These are phyloP conservation scores for Gymnothorax javanicus DNA, from an alignment of 2,797 vertebrate species.

Conservation along the genomic window DNA sequence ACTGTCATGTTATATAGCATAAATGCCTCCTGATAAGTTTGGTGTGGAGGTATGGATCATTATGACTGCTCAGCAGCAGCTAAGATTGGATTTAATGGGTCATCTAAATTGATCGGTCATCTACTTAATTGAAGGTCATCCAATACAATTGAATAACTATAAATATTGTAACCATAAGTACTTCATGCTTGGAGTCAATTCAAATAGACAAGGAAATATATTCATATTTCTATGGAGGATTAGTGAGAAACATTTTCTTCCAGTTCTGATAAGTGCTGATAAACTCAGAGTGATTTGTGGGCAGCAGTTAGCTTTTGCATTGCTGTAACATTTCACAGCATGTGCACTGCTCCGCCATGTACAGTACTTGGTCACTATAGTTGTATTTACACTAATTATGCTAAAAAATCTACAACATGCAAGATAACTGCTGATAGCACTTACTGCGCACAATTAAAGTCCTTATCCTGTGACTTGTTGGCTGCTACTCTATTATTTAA, in stretches of 20 bases:
- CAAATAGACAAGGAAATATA: slow-evolving; percentile 15
- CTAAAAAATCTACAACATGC: too few relatives aligned
- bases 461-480: neutral
- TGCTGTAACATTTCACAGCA: too few relatives aligned
- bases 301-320: too few relatives aligned
- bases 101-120: slow-evolving; percentile 8
- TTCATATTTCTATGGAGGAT: slow-evolving; percentile 23
- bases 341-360: too few relatives aligned
- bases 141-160: slow-evolving; percentile 42
- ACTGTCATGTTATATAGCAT: neutral
- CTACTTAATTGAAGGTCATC: slow-evolving; percentile 40
- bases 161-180: slow-evolving; percentile 26
- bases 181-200: slow-evolving; percentile 39
- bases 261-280: too few relatives aligned
- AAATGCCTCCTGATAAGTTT: neutral
- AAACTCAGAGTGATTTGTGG: too few relatives aligned
- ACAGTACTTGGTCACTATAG: too few relatives aligned
- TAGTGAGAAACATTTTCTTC: neutral
- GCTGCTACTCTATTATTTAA: slow-evolving; percentile 8
- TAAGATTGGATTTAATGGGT: slow-evolving; percentile 27
- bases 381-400: too few relatives aligned
- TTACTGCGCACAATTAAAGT: too few relatives aligned
- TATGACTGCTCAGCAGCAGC: neutral
- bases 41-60: slow-evolving; percentile 1
- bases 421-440: too few relatives aligned